These are phyloP conservation scores for Cordilura impudica DNA, from an alignment of 2,888 invertebrate genomes.

Conservation along the genomic window DNA sequence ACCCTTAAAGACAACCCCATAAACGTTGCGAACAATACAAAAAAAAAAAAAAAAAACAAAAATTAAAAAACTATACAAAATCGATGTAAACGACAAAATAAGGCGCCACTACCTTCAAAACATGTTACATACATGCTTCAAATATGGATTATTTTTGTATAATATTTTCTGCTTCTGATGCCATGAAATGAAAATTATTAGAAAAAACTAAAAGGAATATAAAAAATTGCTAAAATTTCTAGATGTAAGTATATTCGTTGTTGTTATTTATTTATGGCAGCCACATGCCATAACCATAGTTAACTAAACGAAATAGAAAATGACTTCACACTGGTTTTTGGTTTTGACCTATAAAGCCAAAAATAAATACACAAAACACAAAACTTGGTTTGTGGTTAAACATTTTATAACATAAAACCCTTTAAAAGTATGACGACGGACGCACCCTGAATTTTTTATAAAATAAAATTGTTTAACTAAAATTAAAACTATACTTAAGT, in stretches of 20 bases:
- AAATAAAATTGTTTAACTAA: too few relatives aligned
- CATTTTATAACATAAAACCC: slow-evolving; percentile 29
- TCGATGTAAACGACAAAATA: neutral
- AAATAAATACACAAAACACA: slow-evolving; percentile 11
- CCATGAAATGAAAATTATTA: neutral
- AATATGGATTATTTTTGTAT: neutral
- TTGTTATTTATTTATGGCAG: neutral
- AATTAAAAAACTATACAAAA: too few relatives aligned
- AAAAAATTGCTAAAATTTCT: neutral
- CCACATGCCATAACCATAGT: slow-evolving; percentile 1
- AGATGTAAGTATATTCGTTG: neutral
- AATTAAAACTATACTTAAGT: too few relatives aligned
- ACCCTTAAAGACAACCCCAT: slow-evolving; percentile 22
- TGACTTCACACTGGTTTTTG: slow-evolving; percentile 54
- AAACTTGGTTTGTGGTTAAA: slow-evolving; percentile 27
- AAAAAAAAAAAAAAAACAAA: neutral
- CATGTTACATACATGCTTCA: too few relatives aligned
- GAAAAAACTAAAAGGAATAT: neutral
- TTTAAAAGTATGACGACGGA: slow-evolving; percentile 20
- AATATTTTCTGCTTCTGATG: neutral
- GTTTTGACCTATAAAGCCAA: slow-evolving; percentile 52
- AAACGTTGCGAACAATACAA: slow-evolving; percentile 3
- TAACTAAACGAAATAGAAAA: slow-evolving; percentile 56
- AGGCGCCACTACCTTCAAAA: neutral
- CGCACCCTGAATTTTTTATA: slow-evolving; percentile 17